A percentile compares a stretch with the other conserved stretches of the same genome.
phyloP scores from a whole-genome alignment of 1,140 invertebrate species.

The Penaeus chinensis region DNA sequence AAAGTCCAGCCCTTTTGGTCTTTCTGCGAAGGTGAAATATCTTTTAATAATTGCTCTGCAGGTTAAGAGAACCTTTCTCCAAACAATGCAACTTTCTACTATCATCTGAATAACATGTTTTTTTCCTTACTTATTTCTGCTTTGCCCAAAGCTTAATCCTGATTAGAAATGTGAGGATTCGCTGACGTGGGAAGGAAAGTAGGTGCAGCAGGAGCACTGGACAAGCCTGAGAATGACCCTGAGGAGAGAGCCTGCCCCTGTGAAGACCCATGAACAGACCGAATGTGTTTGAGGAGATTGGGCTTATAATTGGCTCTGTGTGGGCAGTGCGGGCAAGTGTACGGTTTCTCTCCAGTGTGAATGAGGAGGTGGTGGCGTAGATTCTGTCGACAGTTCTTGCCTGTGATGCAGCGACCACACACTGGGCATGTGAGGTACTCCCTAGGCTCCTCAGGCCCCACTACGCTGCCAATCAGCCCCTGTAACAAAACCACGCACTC shows the following conservation, averaged over 20 bases:
- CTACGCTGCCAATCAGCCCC: conserved; percentile 33
- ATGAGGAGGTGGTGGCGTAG: conserved; percentile 60
- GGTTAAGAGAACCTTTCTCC: too few relatives aligned
- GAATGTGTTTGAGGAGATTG: conserved; percentile 56
- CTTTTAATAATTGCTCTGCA: neutral
- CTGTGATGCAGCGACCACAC: conserved; percentile 57
- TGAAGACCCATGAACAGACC: conserved; percentile 47
- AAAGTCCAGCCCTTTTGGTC: too few relatives aligned
- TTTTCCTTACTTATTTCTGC: neutral
- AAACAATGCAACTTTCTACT: neutral
- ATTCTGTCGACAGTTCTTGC: conserved; percentile 57
- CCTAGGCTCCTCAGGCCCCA: conserved; percentile 34
- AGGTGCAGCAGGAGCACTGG: neutral
- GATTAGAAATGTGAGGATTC: neutral
- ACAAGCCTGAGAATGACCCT: neutral
- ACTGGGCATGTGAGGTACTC: conserved; percentile 56
- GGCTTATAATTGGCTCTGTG: conserved; percentile 60
- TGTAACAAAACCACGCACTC: conserved; percentile 48
- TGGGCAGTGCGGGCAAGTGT: conserved; percentile 56
- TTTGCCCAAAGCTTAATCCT: neutral
- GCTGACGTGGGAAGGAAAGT: neutral
- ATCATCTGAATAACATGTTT: neutral
- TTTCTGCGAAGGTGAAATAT: neutral
- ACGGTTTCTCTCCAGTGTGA: conserved; percentile 63
- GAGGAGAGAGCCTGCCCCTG: neutral